A percentile compares a stretch with the other conserved stretches of the same genome.
These are phyloP conservation scores for Charadrius vociferus DNA, from an alignment of 2,113 vertebrate genomes.

Conservation along the genomic window DNA sequence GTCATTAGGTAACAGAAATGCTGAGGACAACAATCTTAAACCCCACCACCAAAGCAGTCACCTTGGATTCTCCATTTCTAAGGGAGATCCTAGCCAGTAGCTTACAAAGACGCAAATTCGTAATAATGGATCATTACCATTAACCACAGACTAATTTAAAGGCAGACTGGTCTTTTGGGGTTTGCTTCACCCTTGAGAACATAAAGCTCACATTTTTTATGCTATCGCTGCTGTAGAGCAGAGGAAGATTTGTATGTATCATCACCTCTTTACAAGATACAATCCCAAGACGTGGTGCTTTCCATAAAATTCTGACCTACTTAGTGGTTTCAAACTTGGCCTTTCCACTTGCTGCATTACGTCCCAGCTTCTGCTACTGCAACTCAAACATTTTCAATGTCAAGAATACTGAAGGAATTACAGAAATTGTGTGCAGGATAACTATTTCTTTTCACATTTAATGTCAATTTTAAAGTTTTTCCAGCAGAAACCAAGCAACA, in stretches of 20 bases:
- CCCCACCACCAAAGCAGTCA: not conserved
- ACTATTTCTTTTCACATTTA: not conserved
- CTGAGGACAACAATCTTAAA: not conserved
- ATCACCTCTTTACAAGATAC: constrained; percentile 12
- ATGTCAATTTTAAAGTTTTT: not conserved
- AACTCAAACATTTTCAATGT: not conserved
- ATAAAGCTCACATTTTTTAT: not conserved
- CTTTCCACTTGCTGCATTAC: constrained; percentile 12
- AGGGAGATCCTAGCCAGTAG: not conserved
- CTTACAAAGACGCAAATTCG: not conserved
- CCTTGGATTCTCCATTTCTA: not conserved
- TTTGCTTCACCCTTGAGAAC: not conserved
- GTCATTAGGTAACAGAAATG: not conserved
- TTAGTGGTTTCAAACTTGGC: constrained; percentile 29
- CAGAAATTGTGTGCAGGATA: not conserved
- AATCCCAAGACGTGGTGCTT: not conserved
- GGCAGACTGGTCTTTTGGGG: not conserved
- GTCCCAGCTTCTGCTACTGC: constrained; percentile 22
- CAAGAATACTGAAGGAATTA: not conserved
- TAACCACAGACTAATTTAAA: constrained; percentile 7
- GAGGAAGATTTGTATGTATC: not conserved
- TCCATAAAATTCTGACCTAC: not conserved
- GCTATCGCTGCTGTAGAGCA: not conserved
- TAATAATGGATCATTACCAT: not conserved
- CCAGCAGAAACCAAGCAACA: not conserved